Evolutionary conservation across 2,797 vertebrate genomes (phyloP), one percentile per base, ranked within the genome.

Genomic region (Arctocebus calabarensis): DNA sequence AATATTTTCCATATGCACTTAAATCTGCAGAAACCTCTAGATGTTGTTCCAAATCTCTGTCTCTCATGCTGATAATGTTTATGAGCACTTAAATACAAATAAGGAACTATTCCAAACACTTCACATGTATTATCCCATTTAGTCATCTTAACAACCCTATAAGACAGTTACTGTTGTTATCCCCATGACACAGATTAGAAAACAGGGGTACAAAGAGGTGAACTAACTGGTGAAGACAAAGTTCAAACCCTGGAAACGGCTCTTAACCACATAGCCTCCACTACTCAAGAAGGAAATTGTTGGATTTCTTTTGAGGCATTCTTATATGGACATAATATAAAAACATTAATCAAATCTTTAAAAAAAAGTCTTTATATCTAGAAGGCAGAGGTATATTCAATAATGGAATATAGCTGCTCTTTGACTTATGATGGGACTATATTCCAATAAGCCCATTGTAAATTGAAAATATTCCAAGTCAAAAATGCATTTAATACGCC

Each of bases 11-110:
- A 73, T 62, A 75, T 34, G 37, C 4, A 40, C 16, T 48, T 52
- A 92, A 77, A 43, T 73, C 14, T 84, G 40, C 55, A 91, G 77
- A 85, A 85, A 71, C 12, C 62, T n/a, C 27, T 77, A 82, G n/a
- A 70, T n/a, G 86, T 89, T 48, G 23, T 75, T 83, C 19, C 57
- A 94, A 74, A 73, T 71, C 52, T 86, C 59, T 74, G 23, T 55
- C 32, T 78, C 12, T 90, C 43, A 3, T 5, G n/a, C 66, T 37
- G 4, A 59, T 77, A 70, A 55, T 84, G 25, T 74, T 94, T 95
- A 73, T 52, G 48, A 92, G 61, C 22, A 74, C n/a, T 61, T 85
- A 52, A 40, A 40, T 82, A 45, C 43, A 14, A 71, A 13, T 29
- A 43, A 91, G 78, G 40, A n/a, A 52, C 64, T 45, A 25, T 52